Evolutionary conservation across 2,113 vertebrate genomes (phyloP).

Genomic region (Nipponia nippon): DNA sequence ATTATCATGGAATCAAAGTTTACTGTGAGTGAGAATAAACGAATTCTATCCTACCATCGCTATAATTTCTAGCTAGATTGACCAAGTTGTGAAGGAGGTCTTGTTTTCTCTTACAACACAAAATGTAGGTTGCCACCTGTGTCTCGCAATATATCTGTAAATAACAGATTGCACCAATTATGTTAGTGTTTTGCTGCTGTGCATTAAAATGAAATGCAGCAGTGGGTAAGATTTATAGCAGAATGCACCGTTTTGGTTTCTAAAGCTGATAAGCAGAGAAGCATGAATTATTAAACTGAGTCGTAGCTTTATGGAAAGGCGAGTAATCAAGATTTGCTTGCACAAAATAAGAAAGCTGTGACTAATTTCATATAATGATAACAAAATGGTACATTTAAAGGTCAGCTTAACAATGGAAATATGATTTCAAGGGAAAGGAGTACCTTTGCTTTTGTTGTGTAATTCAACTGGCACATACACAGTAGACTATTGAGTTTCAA

Average conservation of each 20-base stretch:
- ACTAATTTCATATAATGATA: conserved; percentile 66
- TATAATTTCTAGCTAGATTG: conserved; percentile 2
- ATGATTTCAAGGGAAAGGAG: background rate
- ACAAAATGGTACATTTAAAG: conserved; percentile 59
- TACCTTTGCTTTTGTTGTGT: background rate
- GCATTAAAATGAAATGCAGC: conserved; percentile 65
- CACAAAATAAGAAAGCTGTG: conserved; percentile 54
- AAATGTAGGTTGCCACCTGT: conserved; percentile 47
- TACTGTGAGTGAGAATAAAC: background rate
- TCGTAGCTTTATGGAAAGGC: background rate
- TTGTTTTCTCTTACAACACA: conserved; percentile 1
- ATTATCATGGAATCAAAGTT: background rate
- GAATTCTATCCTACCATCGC: background rate
- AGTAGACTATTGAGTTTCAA: background rate
- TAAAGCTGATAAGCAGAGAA: conserved; percentile 57
- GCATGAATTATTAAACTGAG: conserved; percentile 66
- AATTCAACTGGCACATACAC: background rate
- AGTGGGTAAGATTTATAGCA: conserved; percentile 55
- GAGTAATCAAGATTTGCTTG: conserved; percentile 54
- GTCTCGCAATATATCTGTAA: conserved; percentile 51
- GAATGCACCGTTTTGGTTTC: conserved; percentile 46
- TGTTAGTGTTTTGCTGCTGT: conserved; percentile 24
- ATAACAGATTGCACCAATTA: conserved; percentile 72
- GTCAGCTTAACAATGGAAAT: conserved; percentile 51
- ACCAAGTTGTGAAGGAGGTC: conserved; percentile 8